A percentile compares a stretch with the other conserved stretches of the same genome.
Evolutionary conservation across 2,113 vertebrate species (phyloP).

Genomic region (Scomber colias): DNA sequence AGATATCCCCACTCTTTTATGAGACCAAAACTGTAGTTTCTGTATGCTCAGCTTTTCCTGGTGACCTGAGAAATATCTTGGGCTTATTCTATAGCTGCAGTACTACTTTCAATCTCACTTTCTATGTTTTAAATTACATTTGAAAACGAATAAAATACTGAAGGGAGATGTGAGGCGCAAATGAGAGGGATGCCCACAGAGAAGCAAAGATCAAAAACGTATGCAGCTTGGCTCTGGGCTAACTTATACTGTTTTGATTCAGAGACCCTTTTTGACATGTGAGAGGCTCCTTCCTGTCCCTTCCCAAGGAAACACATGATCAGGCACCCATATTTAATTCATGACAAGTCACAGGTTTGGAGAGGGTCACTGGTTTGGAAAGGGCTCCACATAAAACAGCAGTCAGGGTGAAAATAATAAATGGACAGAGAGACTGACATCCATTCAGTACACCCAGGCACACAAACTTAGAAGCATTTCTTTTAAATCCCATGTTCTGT

Average conservation of each 20-base stretch:
- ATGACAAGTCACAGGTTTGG: constrained; percentile 82
- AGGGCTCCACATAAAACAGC: constrained; percentile 72
- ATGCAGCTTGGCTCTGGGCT: constrained; percentile 53
- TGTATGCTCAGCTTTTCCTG: not conserved
- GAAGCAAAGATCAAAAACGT: constrained; percentile 53
- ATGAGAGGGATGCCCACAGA: not conserved
- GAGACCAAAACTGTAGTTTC: not conserved
- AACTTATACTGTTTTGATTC: constrained; percentile 72
- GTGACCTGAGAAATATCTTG: not conserved
- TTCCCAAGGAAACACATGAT: constrained; percentile 79
- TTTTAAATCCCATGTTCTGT: constrained; percentile 75
- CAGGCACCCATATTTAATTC: constrained; percentile 85
- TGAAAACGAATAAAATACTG: constrained; percentile 14
- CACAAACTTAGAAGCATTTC: constrained; percentile 53
- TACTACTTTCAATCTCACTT: not conserved
- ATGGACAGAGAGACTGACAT: constrained; percentile 61
- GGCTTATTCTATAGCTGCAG: not conserved
- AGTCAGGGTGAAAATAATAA: constrained; percentile 68
- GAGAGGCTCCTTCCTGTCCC: constrained; percentile 79
- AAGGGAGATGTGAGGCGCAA: not conserved
- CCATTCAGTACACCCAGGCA: constrained; percentile 49
- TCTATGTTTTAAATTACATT: constrained; percentile 19
- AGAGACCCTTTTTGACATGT: constrained; percentile 81
- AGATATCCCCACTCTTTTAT: no score
- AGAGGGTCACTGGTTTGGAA: constrained; percentile 43